phyloP scores from a whole-genome alignment of 2,888 invertebrate species.

The Chymomyza procnemis region DNA sequence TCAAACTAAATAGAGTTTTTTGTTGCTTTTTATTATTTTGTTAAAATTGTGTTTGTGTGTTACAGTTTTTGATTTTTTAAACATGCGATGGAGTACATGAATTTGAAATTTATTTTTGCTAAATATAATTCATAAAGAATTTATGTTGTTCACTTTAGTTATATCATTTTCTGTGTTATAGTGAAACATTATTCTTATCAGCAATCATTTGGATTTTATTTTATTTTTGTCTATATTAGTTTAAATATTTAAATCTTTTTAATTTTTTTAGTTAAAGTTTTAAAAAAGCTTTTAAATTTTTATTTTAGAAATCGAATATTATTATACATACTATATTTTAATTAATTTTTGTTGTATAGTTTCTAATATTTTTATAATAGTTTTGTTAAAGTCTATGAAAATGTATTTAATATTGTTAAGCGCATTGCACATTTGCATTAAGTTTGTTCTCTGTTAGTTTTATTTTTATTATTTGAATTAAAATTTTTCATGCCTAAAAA shows the following conservation, averaged over 20 bases:
- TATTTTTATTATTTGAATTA: conserved; percentile 33
- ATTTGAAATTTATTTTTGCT: conserved; percentile 37
- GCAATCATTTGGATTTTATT: background rate
- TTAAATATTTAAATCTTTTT: background rate
- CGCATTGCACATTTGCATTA: conserved; percentile 9
- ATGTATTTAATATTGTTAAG: background rate
- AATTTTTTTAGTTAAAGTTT: background rate
- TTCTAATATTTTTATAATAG: background rate
- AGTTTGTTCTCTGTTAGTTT: conserved; percentile 20
- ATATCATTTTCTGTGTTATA: background rate
- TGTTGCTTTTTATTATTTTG: conserved; percentile 47
- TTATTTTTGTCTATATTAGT: background rate
- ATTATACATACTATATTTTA: conserved; percentile 18
- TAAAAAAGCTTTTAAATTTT: background rate
- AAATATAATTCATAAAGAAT: conserved; percentile 39
- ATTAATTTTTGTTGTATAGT: background rate
- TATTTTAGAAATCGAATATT: conserved; percentile 19
- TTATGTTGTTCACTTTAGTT: background rate
- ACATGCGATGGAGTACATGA: conserved; percentile 41
- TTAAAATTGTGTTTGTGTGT: conserved; percentile 59
- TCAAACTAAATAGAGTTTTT: conserved; percentile 66
- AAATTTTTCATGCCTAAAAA: conserved; percentile 42
- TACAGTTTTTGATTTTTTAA: conserved; percentile 47
- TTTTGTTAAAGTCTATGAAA: conserved; percentile 41
- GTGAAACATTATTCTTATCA: background rate